A percentile compares a stretch with the other conserved stretches of the same genome.
Conservation (phyloP, 2,113 vertebrate species). For the Clarias gariepinus region DNA sequence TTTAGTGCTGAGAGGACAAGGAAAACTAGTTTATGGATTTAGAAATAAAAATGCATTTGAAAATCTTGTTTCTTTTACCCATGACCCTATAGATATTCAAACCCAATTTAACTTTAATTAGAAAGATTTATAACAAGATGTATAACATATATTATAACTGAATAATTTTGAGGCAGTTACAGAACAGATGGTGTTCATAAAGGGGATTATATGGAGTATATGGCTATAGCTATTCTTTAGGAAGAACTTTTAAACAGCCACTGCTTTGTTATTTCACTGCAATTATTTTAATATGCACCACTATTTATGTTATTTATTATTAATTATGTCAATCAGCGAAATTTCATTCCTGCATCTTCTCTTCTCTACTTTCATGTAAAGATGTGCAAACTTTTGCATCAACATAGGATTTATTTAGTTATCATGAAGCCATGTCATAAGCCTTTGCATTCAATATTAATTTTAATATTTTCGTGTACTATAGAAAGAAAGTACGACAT, state of each 20-base stretch:
- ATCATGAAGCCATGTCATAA: background rate
- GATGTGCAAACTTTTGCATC: background rate
- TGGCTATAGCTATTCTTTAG: background rate
- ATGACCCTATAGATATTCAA: no score
- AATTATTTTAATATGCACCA: background rate
- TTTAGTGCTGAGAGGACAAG: background rate
- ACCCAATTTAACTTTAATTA: no score
- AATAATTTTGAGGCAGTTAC: background rate
- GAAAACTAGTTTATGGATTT: no score
- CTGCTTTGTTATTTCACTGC: no score
- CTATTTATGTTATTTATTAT: background rate
- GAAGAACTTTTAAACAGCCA: background rate
- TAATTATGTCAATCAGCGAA: background rate
- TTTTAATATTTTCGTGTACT: background rate
- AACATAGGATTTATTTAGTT: background rate
- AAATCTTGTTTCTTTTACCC: no score
- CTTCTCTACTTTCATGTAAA: background rate
- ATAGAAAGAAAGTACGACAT: background rate
- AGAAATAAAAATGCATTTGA: no score
- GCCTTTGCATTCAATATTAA: background rate
- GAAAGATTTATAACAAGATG: no score
- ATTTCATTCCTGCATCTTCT: background rate
- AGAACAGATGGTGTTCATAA: background rate
- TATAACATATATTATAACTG: background rate
- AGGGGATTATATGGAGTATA: background rate